These are phyloP conservation scores for Ornithoptera priamus DNA, from an alignment of 2,888 invertebrate genomes.

Conservation along the genomic window DNA sequence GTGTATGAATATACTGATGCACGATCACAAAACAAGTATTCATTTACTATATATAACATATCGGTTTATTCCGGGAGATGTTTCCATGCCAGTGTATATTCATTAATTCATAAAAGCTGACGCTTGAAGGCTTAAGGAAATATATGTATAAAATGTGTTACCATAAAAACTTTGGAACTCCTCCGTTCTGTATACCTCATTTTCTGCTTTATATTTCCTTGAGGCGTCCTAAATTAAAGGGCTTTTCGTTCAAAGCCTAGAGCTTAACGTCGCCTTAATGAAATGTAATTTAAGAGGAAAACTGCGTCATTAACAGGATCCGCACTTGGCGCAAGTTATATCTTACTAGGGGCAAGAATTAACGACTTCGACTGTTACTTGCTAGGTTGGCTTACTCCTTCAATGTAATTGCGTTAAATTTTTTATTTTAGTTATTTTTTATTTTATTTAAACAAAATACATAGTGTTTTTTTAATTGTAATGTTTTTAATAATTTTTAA, in stretches of 20 bases:
- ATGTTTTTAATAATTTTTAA: too few relatives aligned
- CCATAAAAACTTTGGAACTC: neutral
- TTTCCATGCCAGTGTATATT: too few relatives aligned
- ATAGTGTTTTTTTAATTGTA: too few relatives aligned
- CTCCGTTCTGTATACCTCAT: neutral
- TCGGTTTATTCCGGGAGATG: too few relatives aligned
- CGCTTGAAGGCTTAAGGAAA: neutral
- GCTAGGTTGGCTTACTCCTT: neutral
- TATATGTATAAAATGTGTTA: neutral
- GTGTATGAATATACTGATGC: neutral
- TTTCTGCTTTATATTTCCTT: conserved; percentile 4
- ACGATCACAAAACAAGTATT: neutral
- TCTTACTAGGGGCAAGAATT: conserved; percentile 14
- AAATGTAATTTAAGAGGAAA: conserved; percentile 29
- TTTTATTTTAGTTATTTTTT: neutral
- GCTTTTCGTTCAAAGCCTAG: conserved; percentile 13
- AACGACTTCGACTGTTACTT: conserved; percentile 1
- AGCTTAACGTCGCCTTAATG: conserved; percentile 25
- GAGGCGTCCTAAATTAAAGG: conserved; percentile 26
- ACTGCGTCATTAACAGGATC: conserved; percentile 28
- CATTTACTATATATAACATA: too few relatives aligned
- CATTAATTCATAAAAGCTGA: too few relatives aligned
- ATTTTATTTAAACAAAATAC: too few relatives aligned
- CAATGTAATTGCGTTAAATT: neutral
- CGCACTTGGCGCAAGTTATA: conserved; percentile 14